Evolutionary conservation across 2,888 invertebrate genomes (phyloP).

Genomic region (Drosophila quinaria): DNA sequence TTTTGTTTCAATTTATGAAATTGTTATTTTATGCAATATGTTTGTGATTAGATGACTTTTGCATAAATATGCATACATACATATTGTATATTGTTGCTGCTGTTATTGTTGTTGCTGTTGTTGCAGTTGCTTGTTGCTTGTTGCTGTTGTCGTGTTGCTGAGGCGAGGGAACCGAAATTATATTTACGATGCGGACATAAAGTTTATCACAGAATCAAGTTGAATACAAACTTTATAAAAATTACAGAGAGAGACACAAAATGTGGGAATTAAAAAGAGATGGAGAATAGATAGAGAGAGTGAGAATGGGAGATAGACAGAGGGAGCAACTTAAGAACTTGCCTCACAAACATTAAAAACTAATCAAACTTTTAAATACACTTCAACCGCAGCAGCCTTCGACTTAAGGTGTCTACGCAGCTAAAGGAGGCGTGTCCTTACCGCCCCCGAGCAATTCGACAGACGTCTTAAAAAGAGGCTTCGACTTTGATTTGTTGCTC

Average conservation of each 20-base stretch:
- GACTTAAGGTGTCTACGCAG: conserved; percentile 69
- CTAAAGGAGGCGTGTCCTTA: conserved; percentile 38
- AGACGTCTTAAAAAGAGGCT: conserved; percentile 74
- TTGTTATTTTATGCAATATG: conserved; percentile 79
- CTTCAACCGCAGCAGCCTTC: conserved; percentile 73
- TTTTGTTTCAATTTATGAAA: conserved; percentile 75
- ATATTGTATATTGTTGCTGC: conserved; percentile 6
- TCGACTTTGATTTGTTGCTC: conserved; percentile 79
- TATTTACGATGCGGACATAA: conserved; percentile 36
- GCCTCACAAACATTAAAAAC: conserved; percentile 77
- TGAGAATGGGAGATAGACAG: conserved; percentile 4
- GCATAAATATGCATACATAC: conserved; percentile 65
- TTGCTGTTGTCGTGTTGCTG: conserved; percentile 1
- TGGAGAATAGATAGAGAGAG: neutral
- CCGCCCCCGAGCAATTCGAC: conserved; percentile 66
- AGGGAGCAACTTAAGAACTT: conserved; percentile 43
- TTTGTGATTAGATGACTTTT: conserved; percentile 72
- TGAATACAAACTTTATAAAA: conserved; percentile 57
- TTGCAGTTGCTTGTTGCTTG: neutral
- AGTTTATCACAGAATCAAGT: conserved; percentile 36
- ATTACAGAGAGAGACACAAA: conserved; percentile 34
- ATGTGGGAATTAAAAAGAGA: conserved; percentile 3
- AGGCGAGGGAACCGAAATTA: conserved; percentile 9
- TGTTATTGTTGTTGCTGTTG: neutral
- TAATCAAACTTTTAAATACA: conserved; percentile 83